Percentiles rank a stretch among this genome's conserved stretches.
Conservation (phyloP, 2,113 vertebrate genomes). For the Isurus oxyrinchus region DNA sequence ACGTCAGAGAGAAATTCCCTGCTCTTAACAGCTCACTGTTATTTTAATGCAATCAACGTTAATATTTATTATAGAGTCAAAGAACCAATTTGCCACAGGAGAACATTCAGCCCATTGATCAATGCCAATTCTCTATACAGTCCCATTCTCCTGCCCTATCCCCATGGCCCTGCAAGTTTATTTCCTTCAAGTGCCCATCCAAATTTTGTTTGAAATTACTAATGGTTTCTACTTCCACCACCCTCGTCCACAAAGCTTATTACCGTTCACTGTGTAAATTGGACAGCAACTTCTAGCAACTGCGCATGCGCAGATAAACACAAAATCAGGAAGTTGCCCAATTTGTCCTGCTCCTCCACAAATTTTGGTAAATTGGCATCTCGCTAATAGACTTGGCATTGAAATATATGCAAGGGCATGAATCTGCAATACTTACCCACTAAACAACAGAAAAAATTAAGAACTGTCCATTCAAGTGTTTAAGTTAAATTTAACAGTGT, state of each 20-base stretch:
- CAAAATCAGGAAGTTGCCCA: not conserved
- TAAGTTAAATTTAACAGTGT: not conserved
- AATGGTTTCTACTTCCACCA: too few relatives aligned
- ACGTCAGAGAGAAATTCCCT: not conserved
- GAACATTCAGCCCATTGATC: too few relatives aligned
- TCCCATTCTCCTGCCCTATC: too few relatives aligned
- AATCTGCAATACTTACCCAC: not conserved
- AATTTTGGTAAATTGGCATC: not conserved
- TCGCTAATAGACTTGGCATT: not conserved
- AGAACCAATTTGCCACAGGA: not conserved
- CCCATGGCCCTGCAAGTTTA: too few relatives aligned
- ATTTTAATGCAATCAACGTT: not conserved
- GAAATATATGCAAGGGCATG: not conserved
- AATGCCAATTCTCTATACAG: too few relatives aligned
- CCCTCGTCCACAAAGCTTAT: too few relatives aligned
- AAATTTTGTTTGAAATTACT: too few relatives aligned
- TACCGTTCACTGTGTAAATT: too few relatives aligned
- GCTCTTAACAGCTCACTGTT: not conserved
- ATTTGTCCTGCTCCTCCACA: not conserved
- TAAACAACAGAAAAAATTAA: not conserved
- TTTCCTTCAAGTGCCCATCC: too few relatives aligned
- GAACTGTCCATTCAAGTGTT: not conserved
- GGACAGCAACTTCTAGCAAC: too few relatives aligned
- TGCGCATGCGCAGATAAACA: too few relatives aligned
- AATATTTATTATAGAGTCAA: too few relatives aligned